A percentile compares a stretch with the other conserved stretches of the same genome.
phyloP scores from a whole-genome alignment of 2,888 invertebrate genomes.

The Orthonevra nobilis region DNA sequence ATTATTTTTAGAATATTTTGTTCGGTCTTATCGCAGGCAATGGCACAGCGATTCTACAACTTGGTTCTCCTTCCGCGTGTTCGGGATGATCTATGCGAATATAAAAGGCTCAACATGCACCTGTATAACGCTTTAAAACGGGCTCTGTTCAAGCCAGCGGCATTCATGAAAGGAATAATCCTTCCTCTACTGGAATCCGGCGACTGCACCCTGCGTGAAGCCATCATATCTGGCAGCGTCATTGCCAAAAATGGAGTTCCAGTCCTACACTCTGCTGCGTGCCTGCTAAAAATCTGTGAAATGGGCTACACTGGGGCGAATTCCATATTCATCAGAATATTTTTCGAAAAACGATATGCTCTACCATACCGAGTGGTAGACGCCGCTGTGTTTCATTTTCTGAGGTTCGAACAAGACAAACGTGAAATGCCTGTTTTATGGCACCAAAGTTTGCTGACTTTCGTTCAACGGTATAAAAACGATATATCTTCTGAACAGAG shows the following conservation, averaged over 20 bases:
- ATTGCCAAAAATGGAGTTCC: slow-evolving; percentile 95
- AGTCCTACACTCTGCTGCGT: slow-evolving; percentile 96
- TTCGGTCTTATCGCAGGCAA: slow-evolving; percentile 96
- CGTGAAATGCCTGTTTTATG: slow-evolving; percentile 96
- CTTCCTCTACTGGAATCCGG: slow-evolving; percentile 90
- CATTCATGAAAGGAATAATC: slow-evolving; percentile 96
- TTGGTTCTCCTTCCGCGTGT: slow-evolving; percentile 94
- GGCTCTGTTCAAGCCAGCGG: slow-evolving; percentile 97
- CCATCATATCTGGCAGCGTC: slow-evolving; percentile 96
- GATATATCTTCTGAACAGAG: slow-evolving; percentile 96
- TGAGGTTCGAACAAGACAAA: slow-evolving; percentile 91
- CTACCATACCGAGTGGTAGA: slow-evolving; percentile 97
- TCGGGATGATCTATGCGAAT: slow-evolving; percentile 97
- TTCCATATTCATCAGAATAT: slow-evolving; percentile 95
- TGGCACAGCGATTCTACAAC: slow-evolving; percentile 97
- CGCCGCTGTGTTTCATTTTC: slow-evolving; percentile 95
- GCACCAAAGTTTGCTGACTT: slow-evolving; percentile 97
- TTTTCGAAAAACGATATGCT: slow-evolving; percentile 98
- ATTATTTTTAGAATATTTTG: slow-evolving; percentile 90
- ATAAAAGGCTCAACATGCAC: slow-evolving; percentile 97
- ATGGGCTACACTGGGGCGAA: slow-evolving; percentile 98
- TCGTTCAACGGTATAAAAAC: slow-evolving; percentile 96
- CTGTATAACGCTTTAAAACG: slow-evolving; percentile 96
- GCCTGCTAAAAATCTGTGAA: slow-evolving; percentile 96
- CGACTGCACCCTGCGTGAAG: slow-evolving; percentile 96